Base-by-base conservation (phyloP, 2,888 invertebrate species). In the Drosophila ustulata region DNA sequence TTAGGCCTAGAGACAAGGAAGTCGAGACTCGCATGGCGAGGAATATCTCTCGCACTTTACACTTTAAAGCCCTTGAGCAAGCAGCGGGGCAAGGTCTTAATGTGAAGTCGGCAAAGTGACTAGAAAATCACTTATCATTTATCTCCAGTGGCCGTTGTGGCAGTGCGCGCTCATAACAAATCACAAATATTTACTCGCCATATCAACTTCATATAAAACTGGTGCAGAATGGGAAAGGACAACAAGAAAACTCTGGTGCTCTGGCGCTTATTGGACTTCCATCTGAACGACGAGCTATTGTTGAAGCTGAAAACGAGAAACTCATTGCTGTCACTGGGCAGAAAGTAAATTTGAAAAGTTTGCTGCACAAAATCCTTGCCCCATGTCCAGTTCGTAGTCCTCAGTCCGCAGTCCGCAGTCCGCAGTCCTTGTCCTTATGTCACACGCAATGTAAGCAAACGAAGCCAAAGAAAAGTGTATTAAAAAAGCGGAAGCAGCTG, bases 301-400 rank as follows among this genome's bases (percentile, higher is more conserved):
- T 78, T 66, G 79, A 61, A 69, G 75, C 55, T 53, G 62, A 67
- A 75, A 78, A 80, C 87, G 80, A 86, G 82, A 86, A 88, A 88
- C 86, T 88, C 87, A 88, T 84, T 84, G 87, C 78, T 87, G 89
- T 85, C 87, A 83, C 81, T 80, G 73, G 73, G 57, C 66, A 71
- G 75, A 74, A 78, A 83, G 85, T 75, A 89, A 90, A 89, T 89
- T 90, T 89, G 80, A 89, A 90, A 90, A 90, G 88, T 90, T 90
- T 87, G 73, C 75, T 68, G 66, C 50, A 61, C 46, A 46, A 79
- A 83, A 80, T 83, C 89, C 89, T 72, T 75, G 74, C 65, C 65
- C 66, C 75, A 64, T 57, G 63, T 4, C 46, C 62, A 53, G 0
- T 11, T 32, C 7, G 32, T 3, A 32, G 9, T 8, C 32, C n/a